phyloP scores from a whole-genome alignment of 2,113 vertebrate genomes.

The Poicephalus gulielmi region DNA sequence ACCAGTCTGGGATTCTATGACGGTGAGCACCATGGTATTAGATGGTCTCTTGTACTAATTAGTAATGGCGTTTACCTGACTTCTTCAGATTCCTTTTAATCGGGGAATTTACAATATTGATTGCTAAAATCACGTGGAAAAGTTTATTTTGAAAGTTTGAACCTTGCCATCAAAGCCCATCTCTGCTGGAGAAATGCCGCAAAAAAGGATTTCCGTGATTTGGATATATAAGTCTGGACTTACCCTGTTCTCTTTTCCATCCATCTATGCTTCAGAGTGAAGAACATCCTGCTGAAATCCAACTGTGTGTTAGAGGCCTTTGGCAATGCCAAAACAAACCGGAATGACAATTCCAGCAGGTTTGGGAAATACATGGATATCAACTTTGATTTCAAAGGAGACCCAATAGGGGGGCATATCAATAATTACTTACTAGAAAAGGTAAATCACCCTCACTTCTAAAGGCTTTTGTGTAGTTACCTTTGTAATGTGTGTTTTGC shows the following conservation, averaged over 20 bases:
- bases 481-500: background rate
- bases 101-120: background rate
- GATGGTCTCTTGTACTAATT: background rate
- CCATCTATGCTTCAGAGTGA: conserved; percentile 80
- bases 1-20: background rate
- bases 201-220: accelerated
- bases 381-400: conserved; percentile 99
- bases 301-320: conserved; percentile 98
- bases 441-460: conserved; percentile 71
- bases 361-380: conserved; percentile 99
- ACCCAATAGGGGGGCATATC: conserved; percentile 97
- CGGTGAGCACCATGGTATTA: background rate
- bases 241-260: background rate
- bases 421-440: conserved; percentile 98
- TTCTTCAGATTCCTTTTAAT: background rate
- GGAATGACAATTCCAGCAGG: conserved; percentile 98
- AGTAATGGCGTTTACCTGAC: background rate
- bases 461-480: background rate
- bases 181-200: background rate
- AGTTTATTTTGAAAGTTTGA: background rate
- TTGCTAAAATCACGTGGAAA: background rate
- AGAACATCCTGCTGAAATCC: conserved; percentile 97
- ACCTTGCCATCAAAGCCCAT: background rate
- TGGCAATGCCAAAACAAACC: conserved; percentile 97
- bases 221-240: background rate